These are phyloP conservation scores for Choristoneura fumiferana DNA, from an alignment of 1,140 invertebrate genomes.

Conservation along the genomic window DNA sequence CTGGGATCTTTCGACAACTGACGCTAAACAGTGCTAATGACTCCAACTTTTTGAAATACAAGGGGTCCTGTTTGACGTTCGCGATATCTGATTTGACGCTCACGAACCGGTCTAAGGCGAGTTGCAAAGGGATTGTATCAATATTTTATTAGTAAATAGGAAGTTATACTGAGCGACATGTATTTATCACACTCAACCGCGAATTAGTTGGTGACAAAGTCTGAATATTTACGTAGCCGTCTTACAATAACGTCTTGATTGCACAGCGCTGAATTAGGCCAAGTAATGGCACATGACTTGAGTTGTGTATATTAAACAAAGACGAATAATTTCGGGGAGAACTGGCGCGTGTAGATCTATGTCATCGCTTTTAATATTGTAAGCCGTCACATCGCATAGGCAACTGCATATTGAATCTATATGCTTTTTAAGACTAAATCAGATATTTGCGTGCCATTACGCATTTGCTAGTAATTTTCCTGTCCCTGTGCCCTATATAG, in stretches of 20 bases:
- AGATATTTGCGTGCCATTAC: background rate
- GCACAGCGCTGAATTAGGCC: constrained; percentile 7
- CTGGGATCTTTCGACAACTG: constrained; percentile 34
- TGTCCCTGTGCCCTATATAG: constrained; percentile 20
- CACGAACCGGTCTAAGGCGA: background rate
- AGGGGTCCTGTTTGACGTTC: constrained; percentile 17
- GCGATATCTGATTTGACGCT: constrained; percentile 1
- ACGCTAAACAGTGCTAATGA: constrained; percentile 29
- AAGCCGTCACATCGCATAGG: too few species aligned
- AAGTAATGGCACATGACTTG: background rate
- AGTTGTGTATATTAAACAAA: background rate
- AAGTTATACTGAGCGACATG: background rate
- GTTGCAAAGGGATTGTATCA: constrained; percentile 3
- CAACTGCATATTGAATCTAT: background rate
- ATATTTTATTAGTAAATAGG: background rate
- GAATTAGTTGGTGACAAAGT: background rate
- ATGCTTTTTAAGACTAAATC: background rate
- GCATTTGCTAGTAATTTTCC: background rate
- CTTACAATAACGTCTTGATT: constrained; percentile 2
- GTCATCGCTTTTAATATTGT: too few species aligned
- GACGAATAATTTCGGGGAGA: background rate
- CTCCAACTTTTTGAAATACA: background rate
- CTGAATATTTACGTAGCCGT: background rate
- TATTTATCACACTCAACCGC: background rate
- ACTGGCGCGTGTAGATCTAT: too few species aligned